Conservation (phyloP, 1,140 invertebrate species). For the Drosophila ambigua region DNA sequence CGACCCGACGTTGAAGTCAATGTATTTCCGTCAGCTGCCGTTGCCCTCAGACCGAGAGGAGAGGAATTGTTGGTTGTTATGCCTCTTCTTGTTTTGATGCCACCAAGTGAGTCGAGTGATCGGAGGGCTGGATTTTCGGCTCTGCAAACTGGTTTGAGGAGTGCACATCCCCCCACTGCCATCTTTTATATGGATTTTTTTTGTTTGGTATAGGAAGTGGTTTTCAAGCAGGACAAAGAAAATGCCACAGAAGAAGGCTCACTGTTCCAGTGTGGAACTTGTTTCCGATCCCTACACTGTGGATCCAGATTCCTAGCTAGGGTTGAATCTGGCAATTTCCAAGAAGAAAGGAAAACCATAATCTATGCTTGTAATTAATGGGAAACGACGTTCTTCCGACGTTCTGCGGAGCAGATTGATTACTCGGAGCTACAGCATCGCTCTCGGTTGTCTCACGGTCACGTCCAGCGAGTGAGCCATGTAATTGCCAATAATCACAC, state of each 20-base stretch:
- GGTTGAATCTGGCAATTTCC: constrained; percentile 23
- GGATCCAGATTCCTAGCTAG: constrained; percentile 1
- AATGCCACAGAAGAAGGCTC: constrained; percentile 39
- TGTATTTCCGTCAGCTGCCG: constrained; percentile 77
- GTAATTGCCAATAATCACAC: constrained; percentile 75
- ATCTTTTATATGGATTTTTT: constrained; percentile 46
- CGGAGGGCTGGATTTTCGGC: constrained; percentile 32
- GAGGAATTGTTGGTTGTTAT: constrained; percentile 16
- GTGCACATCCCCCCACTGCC: constrained; percentile 9
- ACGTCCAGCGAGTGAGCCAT: constrained; percentile 43
- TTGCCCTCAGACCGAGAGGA: constrained; percentile 20
- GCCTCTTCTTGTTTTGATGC: constrained; percentile 33
- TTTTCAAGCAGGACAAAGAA: constrained; percentile 59
- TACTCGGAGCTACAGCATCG: neutral
- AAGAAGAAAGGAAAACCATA: constrained; percentile 48
- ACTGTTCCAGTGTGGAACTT: constrained; percentile 60
- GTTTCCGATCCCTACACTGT: constrained; percentile 42
- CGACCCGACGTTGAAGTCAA: constrained; percentile 46
- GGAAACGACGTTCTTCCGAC: constrained; percentile 23
- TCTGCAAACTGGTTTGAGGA: constrained; percentile 39
- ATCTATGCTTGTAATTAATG: constrained; percentile 55
- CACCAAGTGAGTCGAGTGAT: constrained; percentile 27
- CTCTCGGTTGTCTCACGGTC: constrained; percentile 56
- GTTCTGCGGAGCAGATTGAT: constrained; percentile 36
- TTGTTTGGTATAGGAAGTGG: constrained; percentile 53